Base-by-base conservation (phyloP, 2,113 vertebrate species). In the Ailurus styani region DNA sequence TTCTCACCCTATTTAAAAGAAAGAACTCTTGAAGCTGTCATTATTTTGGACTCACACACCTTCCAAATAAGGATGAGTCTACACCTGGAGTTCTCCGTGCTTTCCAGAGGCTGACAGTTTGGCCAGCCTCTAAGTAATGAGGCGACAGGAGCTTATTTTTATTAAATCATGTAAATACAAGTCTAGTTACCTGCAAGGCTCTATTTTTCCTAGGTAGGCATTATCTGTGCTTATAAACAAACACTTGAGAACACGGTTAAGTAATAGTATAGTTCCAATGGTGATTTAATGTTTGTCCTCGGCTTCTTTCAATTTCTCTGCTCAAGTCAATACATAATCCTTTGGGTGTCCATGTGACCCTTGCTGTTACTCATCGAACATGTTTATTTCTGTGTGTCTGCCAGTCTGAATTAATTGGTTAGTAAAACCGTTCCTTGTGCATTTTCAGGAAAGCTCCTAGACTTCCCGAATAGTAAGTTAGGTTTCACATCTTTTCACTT, bases 371-470 rank as follows among this genome's bases (percentile, higher is more conserved):
- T 91, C 78, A 77, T 10, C 23, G 55, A 96, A 72, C n/a, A n/a
- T 90, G 45, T 97, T 97, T 97, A 93, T 96, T 92, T 87, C 70
- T 92, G 8, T 88, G 40, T 68, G 54, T 92, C 91, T 97, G 70
- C 82, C 90, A 96, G 42, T 87, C 87, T 94, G 79, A 96, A 93
- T 96, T 98, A 97, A 98, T 96, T 98, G 88, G 64, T 86, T 94
- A 85, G 98, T 98, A 94, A 91, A 95, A 78, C 52, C 68, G 50
- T 94, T 96, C 72, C 52, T 77, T 90, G 5, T 95, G 29, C 52
- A 47, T 82, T 90, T 95, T 79, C 66, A 98, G 84, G 47, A 81
- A 78, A 90, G 23, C 45, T 90, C 34, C 40, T 42, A 84, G 81
- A 29, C 66, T 75, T 86, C 54, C 31, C 55, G 78, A 96, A 93